These are phyloP conservation scores for Phalera bucephala DNA, from an alignment of 2,888 invertebrate species.

Conservation along the genomic window DNA sequence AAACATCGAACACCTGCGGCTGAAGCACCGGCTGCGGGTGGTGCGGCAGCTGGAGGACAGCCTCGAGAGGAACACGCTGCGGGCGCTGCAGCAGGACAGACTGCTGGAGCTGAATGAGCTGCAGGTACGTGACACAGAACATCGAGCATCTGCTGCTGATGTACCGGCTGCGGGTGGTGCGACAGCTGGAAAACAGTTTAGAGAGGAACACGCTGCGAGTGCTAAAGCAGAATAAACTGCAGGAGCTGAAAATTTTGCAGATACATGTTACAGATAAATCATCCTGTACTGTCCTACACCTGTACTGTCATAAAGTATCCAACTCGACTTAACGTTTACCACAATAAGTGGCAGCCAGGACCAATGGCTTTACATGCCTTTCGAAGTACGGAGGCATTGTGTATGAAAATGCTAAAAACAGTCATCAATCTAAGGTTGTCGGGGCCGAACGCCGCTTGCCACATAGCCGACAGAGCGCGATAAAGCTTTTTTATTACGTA, in stretches of 20 bases:
- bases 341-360: too few relatives aligned
- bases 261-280: too few relatives aligned
- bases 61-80: slow-evolving; percentile 92
- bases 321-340: too few relatives aligned
- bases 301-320: too few relatives aligned
- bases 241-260: slow-evolving; percentile 86
- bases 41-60: slow-evolving; percentile 97
- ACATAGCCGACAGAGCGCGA: too few relatives aligned
- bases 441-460: too few relatives aligned
- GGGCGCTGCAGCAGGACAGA: slow-evolving; percentile 89
- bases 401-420: too few relatives aligned
- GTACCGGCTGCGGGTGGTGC: slow-evolving; percentile 95
- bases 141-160: slow-evolving; percentile 96
- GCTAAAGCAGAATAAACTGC: slow-evolving; percentile 87
- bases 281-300: too few relatives aligned
- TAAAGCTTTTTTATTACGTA: too few relatives aligned
- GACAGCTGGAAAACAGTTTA: slow-evolving; percentile 94
- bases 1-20: slow-evolving; percentile 93
- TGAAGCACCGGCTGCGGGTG: slow-evolving; percentile 95
- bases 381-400: too few relatives aligned
- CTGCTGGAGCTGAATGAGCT: slow-evolving; percentile 86
- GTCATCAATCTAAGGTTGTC: too few relatives aligned
- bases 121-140: slow-evolving; percentile 85
- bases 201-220: slow-evolving; percentile 95
- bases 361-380: too few relatives aligned